Evolutionary conservation across 2,113 vertebrate genomes (phyloP).

Genomic region (Australoheros scitulus): DNA sequence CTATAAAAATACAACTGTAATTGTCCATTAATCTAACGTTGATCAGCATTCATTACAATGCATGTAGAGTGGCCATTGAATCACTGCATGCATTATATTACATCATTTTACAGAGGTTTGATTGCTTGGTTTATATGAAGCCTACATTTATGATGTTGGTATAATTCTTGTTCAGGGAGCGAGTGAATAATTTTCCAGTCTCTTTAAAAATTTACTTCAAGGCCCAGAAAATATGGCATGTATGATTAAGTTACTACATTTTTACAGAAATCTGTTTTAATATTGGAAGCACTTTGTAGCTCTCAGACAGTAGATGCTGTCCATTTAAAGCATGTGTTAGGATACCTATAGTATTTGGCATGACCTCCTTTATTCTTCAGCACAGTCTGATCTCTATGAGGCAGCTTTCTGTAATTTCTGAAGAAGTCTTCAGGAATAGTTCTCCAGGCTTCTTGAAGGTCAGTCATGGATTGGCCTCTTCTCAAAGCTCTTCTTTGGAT

Average conservation of each 20-base stretch:
- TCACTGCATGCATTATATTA: constrained; percentile 47
- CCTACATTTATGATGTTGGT: constrained; percentile 14
- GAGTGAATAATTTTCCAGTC: constrained; percentile 1
- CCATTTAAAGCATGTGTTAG: neutral
- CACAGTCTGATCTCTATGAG: too few species aligned
- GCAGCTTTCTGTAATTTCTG: too few species aligned
- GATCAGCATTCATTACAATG: constrained; percentile 68
- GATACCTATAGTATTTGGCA: neutral
- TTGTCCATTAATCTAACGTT: constrained; percentile 76
- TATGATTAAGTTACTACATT: constrained; percentile 7
- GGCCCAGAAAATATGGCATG: neutral
- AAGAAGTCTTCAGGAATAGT: too few species aligned
- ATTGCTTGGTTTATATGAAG: constrained; percentile 62
- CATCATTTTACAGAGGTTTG: constrained; percentile 52
- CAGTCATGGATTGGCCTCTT: too few species aligned
- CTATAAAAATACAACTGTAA: constrained; percentile 68
- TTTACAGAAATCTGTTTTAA: neutral
- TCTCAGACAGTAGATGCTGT: neutral
- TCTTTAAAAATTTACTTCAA: neutral
- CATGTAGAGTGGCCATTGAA: constrained; percentile 47
- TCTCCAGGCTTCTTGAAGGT: too few species aligned
- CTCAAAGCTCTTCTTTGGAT: too few species aligned
- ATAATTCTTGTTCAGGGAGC: constrained; percentile 18
- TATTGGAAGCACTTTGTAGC: neutral
- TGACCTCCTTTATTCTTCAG: too few species aligned